A percentile compares a stretch with the other conserved stretches of the same genome.
phyloP scores from a whole-genome alignment of 2,888 invertebrate genomes.

The Hemaris fuciformis region DNA sequence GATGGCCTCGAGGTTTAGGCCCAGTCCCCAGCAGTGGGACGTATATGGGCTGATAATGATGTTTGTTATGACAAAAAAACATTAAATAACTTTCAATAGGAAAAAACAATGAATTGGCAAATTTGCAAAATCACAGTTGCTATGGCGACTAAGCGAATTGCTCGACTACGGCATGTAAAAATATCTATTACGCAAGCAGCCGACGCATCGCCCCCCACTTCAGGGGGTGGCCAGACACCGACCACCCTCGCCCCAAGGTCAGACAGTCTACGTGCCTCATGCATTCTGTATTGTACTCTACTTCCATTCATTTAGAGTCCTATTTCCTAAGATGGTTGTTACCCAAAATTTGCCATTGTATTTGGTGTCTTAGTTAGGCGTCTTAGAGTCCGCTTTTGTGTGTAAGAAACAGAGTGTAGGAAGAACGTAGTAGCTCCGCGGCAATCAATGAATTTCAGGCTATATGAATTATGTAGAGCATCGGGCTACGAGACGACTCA shows the following conservation, averaged over 20 bases:
- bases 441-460: conserved; percentile 68
- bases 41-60: no score
- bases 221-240: conserved; percentile 55
- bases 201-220: conserved; percentile 51
- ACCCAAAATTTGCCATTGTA: conserved; percentile 10
- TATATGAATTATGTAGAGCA: conserved; percentile 63
- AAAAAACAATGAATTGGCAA: no score
- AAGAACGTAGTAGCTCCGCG: neutral
- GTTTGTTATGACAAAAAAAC: no score
- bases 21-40: no score
- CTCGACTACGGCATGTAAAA: conserved; percentile 52
- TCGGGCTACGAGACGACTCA: conserved; percentile 45
- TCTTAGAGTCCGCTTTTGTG: neutral
- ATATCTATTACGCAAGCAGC: conserved; percentile 71
- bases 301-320: conserved; percentile 20
- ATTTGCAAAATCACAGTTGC: conserved; percentile 34
- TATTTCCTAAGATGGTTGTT: conserved; percentile 27
- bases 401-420: neutral
- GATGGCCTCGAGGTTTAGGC: no score
- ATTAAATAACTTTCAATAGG: no score
- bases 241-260: conserved; percentile 71
- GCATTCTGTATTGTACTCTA: conserved; percentile 30
- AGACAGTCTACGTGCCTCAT: conserved; percentile 40
- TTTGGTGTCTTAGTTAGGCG: neutral
- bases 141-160: conserved; percentile 42